Conservation (phyloP, 2,888 invertebrate species). For the Drosophila prolongata region DNA sequence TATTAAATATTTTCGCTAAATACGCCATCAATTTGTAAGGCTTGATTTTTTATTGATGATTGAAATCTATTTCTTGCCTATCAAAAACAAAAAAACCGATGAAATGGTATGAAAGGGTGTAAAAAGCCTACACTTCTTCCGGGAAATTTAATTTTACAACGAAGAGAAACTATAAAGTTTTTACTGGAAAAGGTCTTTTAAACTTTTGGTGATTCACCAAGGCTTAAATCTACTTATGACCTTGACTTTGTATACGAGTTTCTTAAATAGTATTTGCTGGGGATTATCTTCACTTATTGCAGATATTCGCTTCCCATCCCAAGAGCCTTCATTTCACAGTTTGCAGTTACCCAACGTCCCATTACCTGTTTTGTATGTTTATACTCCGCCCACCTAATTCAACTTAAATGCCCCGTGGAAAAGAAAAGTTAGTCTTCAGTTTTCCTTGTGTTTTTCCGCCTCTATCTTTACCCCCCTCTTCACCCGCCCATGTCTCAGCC, state of each 20-base stretch:
- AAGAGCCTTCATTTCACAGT: constrained; percentile 60
- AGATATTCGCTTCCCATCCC: neutral
- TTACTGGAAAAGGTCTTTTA: too few relatives aligned
- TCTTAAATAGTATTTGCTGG: neutral
- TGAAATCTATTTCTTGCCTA: too few relatives aligned
- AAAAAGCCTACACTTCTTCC: too few relatives aligned
- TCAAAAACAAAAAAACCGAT: too few relatives aligned
- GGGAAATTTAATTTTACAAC: too few relatives aligned
- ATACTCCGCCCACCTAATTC: constrained; percentile 36
- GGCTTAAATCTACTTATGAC: neutral
- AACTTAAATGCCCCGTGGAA: constrained; percentile 57
- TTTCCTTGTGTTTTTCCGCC: constrained; percentile 1
- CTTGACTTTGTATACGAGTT: neutral
- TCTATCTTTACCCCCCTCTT: neutral
- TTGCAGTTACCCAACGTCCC: constrained; percentile 56
- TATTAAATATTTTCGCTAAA: too few relatives aligned
- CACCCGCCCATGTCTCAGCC: constrained; percentile 43
- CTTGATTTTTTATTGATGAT: too few relatives aligned
- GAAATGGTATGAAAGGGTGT: too few relatives aligned
- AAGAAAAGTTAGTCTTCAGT: constrained; percentile 37
- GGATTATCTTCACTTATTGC: neutral
- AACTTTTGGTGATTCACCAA: too few relatives aligned
- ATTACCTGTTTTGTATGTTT: constrained; percentile 29
- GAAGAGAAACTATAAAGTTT: too few relatives aligned
- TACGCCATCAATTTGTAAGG: too few relatives aligned